Evolutionary conservation across 2,113 vertebrate species (phyloP), one percentile per base, ranked within the genome.

Genomic region (Saguinus midas): DNA sequence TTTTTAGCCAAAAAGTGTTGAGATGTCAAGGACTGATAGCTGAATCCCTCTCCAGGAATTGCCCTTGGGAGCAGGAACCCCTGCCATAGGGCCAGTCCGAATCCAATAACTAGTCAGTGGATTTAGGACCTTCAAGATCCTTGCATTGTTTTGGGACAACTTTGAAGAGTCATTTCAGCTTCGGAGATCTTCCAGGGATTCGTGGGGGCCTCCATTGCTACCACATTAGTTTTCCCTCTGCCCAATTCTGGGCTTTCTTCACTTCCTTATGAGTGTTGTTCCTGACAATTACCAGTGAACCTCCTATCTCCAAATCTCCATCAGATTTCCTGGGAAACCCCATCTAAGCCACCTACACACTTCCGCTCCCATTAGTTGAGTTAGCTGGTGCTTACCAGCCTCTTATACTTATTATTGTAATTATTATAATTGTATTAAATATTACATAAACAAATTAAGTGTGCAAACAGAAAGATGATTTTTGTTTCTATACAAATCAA

Each of bases 401-500:
- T 85, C 79, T 80, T 57, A 32, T 32, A 52, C 17, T 87, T 80
- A 86, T 90, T 85, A 48, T 40, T 91, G 17, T 57, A 83, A 88
- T 90, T 87, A 78, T 75, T 95, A 55, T 52, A 48, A 75, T 70
- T 80, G 61, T 75, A 16, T 91, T 90, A 57, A 84, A 61, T 37
- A 27, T 89, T 68, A 37, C 13, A 64, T 92, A 68, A 92, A 48
- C 27, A 91, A 64, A 78, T 90, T 78, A 73, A 79, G 88, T 82
- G 52, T 21, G 55, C 76, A 91, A 87, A 86, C 90, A 88, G 70
- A 90, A 90, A 82, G 68, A 64, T 73, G 43, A 4, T 11, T 58
- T 90, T 79, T 79, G 45, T 87, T 96, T 91, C 29, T 52, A 8
- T 58, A 43, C 89, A 90, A 94, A 48, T 35, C 21, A 90, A 82